Base-by-base conservation (phyloP, 2,888 invertebrate genomes). In the Arge pagana region DNA sequence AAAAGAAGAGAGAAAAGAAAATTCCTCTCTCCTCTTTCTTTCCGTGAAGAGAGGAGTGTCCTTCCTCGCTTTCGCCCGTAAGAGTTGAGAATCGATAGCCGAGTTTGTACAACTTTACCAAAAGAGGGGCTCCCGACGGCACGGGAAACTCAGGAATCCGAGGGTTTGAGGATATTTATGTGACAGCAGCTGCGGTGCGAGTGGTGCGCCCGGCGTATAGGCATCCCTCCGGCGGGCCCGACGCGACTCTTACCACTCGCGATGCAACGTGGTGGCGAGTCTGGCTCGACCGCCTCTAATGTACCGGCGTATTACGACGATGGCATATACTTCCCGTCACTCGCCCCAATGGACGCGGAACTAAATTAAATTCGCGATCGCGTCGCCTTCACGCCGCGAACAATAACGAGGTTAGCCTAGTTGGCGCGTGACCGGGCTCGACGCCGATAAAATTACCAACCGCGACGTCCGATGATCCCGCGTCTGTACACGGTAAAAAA, bases 121-220 rank as follows among this genome's bases (percentile, higher is more conserved):
- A 11, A n/a, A 18, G 37, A 37, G 37, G 37, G 37, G 16, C 28
- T 37, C 7, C 37, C 4, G 18, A 48, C 35, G 30, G 49, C 59
- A 58, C 54, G 54, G 62, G 61, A 58, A 62, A 68, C 61, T 65
- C 66, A 56, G 67, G 67, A 67, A 70, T 69, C 67, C 65, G 67
- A 67, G 59, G 70, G 70, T 71, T 71, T 68, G 68, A 54, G 68
- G 70, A 71, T 71, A 71, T 71, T 71, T 71, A 72, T 72, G 71
- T 71, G 71, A 71, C 71, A 69, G 71, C 71, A 67, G 68, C 70
- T 72, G 70, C 68, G 70, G 59, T 66, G 65, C 60, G 61, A 59
- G 57, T 26, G 19, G 23, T 24, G 33, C 42, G 50, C 36, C 28
- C 16, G 18, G 11, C 39, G 18, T 21, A 33, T 42, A 24, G 42